Percentiles rank a stretch among this genome's conserved stretches.
These are phyloP conservation scores for Iselma pallidipennis DNA, from an alignment of 2,888 invertebrate species.

Conservation along the genomic window DNA sequence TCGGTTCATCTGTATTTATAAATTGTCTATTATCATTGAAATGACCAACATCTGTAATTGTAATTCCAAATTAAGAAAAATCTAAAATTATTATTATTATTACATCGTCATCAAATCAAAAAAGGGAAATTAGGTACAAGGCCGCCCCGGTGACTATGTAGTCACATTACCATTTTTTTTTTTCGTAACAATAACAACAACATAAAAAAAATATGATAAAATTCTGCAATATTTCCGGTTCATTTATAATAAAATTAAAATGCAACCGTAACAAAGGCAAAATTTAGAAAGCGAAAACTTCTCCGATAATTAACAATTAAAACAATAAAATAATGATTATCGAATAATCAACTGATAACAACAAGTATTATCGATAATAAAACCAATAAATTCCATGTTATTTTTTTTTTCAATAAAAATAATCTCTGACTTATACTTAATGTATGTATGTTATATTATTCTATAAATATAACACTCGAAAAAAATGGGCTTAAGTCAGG, in stretches of 20 bases:
- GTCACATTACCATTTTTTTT: background rate
- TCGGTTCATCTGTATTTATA: constrained; percentile 61
- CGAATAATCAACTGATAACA: background rate
- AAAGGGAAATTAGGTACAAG: constrained; percentile 25
- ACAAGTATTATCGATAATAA: too few relatives aligned
- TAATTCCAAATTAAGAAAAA: background rate
- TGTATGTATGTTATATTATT: background rate
- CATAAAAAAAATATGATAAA: background rate
- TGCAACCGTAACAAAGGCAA: background rate
- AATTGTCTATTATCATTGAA: constrained; percentile 10
- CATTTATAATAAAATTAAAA: background rate
- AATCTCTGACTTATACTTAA: background rate
- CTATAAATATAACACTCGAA: background rate
- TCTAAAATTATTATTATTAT: background rate
- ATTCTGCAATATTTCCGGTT: background rate
- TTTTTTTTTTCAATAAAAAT: background rate
- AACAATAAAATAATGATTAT: background rate
- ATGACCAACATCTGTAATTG: constrained; percentile 10
- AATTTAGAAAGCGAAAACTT: background rate
- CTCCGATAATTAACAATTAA: background rate
- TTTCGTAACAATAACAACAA: background rate
- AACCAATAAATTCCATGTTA: too few relatives aligned
- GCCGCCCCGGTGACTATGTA: constrained; percentile 13
- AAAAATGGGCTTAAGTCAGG: too few relatives aligned
- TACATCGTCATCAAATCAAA: constrained; percentile 34